Evolutionary conservation across 2,797 vertebrate genomes (phyloP), one percentile per base, ranked within the genome.

Genomic region (Rhodeus uyekii): DNA sequence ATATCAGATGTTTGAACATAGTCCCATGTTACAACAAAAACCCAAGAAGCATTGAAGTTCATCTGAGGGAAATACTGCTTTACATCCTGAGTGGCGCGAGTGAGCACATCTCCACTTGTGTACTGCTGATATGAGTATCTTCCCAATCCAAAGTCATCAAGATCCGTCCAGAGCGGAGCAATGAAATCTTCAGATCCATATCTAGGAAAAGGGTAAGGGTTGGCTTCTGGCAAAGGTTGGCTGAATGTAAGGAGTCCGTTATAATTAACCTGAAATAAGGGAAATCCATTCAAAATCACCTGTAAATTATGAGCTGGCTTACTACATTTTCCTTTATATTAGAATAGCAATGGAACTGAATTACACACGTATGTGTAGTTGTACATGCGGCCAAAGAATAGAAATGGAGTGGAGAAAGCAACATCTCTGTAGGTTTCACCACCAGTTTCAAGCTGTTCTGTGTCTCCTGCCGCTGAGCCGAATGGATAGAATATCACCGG

Each of bases 1-100:
- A 10, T 1, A 78, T 78, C 14, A 0, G 0, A 6, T 10, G 76
- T 48, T 7, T 9, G 19, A 8, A 27, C 48, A 46, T 9, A 69
- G 22, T 83, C 50, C 81, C 76, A 83, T 0, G 82, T 83, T 29
- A 5, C 60, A 8, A 83, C 76, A 65, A 83, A 83, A 6, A 83
- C 76, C 46, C 34, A 83, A 34, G 68, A 44, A 38, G 76, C 76
- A 14, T 1, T 8, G 4, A 79, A 79, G 22, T 19, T 22, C 12
- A 0, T n/a, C 1, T 50, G 58, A 36, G 82, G 76, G 5, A 65
- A 83, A 36, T 53, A 44, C 8, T n/a, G 65, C 29, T 65, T 74
- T 18, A 83, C 58, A 19, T 83, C 68, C 2, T 67, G 3, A 53
- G 46, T 46, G 32, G 82, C 82, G 0, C 18, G 60, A 24, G 18